Base-by-base conservation (phyloP, 2,797 vertebrate genomes). In the Rhabdophis nuchalis region DNA sequence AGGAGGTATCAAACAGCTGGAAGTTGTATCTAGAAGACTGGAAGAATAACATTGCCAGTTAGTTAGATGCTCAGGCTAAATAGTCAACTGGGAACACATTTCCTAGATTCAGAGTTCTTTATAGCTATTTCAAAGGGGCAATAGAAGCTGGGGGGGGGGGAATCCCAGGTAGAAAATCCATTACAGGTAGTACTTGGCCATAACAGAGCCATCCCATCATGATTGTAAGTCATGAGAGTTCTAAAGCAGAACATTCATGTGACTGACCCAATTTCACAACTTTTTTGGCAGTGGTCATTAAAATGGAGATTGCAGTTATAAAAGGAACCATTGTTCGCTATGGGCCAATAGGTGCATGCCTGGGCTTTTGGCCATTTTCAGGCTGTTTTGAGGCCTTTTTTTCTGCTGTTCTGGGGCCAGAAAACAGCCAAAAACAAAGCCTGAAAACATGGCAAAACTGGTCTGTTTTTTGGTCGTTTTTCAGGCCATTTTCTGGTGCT, bases 141-240 rank as follows among this genome's bases (percentile, higher is more conserved):
- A 36, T 14, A 88, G 13, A 60, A 50, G 53, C 25, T 14, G 60
- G 7, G 14, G 5, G 11, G 4, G 1, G 25, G 1, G 20, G 91
- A 94, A 92, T 11, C n/a, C 82, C 54, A 13, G 27, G 53, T 64
- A 68, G 93, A 95, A 94, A 94, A 87, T 6, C 16, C 52, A 12
- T 0, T 53, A 20, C 23, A 60, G 72, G 4, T 50, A 72, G 7
- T 18, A 20, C n/a, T 18, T 72, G 64, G 32, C 64, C 32, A 18
- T 72, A 72, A 36, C 9, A 20, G 64, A 36, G n/a, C 16, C 64
- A 36, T 16, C n/a, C 64, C n/a, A 36, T 72, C 14, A 72, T 36
- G 7, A 36, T 36, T 36, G n/a, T 36, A 72, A 32, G 7, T 72
- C 32, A 36, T 1, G n/a, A 72, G 32, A 7, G n/a, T 36, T 6